phyloP scores from a whole-genome alignment of 2,113 vertebrate species.

The Catharus minimus region DNA sequence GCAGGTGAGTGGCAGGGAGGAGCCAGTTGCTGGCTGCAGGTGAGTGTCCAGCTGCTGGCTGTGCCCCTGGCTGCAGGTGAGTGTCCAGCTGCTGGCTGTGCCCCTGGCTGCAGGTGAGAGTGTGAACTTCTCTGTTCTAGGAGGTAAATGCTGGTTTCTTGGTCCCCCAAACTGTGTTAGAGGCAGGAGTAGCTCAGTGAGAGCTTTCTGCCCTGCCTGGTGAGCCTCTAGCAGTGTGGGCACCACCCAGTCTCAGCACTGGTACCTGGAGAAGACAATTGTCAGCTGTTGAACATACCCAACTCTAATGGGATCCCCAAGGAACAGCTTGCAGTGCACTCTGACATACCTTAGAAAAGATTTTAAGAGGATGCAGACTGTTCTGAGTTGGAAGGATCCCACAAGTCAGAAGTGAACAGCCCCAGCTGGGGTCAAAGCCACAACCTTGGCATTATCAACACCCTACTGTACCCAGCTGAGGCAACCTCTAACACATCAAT shows the following conservation, averaged over 20 bases:
- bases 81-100: not conserved
- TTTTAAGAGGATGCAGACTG: not conserved
- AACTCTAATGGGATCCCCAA: not conserved
- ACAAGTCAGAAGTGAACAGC: not conserved
- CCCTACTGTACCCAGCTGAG: not conserved
- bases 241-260: not conserved
- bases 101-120: rapidly evolving
- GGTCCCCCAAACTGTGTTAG: not conserved
- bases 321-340: not conserved
- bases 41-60: too few species aligned
- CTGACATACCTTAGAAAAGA: not conserved
- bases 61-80: too few species aligned
- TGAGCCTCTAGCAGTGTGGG: not conserved
- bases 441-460: not conserved
- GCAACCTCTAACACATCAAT: not conserved
- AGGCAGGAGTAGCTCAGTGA: not conserved
- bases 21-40: not conserved
- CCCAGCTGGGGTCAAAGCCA: not conserved
- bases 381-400: not conserved
- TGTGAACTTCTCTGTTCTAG: rapidly evolving
- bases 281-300: not conserved
- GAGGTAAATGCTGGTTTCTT: not conserved
- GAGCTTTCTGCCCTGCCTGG: not conserved
- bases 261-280: not conserved
- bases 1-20: rapidly evolving